Base-by-base conservation (phyloP, 1,140 invertebrate genomes). In the Brachionus koreanus region DNA sequence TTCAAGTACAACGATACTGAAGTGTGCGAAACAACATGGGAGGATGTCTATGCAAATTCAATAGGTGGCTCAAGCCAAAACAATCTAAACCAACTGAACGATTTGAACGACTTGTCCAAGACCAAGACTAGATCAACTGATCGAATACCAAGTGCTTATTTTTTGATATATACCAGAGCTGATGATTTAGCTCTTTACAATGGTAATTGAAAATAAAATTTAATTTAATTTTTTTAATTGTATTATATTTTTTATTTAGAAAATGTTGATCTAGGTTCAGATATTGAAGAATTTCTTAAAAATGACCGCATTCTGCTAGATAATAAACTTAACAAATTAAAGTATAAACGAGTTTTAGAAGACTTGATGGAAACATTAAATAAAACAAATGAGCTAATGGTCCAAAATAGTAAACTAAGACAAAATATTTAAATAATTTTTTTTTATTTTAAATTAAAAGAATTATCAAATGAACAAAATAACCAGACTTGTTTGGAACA, bases 1-100 rank as follows among this genome's bases (percentile, higher is more conserved):
- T 85, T 88, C 12, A 89, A 89, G 85, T 90, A 89, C 84, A 90
- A 90, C 85, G 90, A 90, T 84, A 89, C 89, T 52, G 86, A 89
- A 65, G 79, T 82, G 3, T 46, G 39, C 12, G 79, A 82, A 52
- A 67, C 79, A 16, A 82, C 57, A 9, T 82, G 79, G 79, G 39
- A 65, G n/a, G 79, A 82, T 23, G 61, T 67, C 3, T 82, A 65
- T 37, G 37, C 57, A 29, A 65, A 65, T 67, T 49, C 57, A 7
- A 69, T 82, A 5, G 79, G 79, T 19, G 79, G 79, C 3, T 57
- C 76, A 23, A 57, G 10, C 19, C 74, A 77, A 12, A 52, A 29
- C 7, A 69, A 6, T 74, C 23, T 35, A 0, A 43, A 74, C 25
- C 69, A 46, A 46, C 16, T 74, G 12, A 74, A 74, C 43, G 69